Percentiles rank a stretch among this genome's conserved stretches.
phyloP scores from a whole-genome alignment of 2,888 invertebrate species.

The Drepanosiphum platanoidis region DNA sequence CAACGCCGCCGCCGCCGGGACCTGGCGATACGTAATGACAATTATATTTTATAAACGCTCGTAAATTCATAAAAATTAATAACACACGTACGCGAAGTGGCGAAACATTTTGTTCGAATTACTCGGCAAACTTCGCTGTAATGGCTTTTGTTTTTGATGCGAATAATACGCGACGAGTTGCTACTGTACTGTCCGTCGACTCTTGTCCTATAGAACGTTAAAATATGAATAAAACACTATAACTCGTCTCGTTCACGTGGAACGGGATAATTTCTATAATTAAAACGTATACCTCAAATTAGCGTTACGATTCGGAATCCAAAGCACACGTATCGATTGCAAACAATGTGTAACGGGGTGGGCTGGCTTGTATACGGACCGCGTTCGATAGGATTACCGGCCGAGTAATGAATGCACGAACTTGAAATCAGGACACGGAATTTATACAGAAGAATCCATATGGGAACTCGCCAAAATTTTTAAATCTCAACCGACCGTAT shows the following conservation, averaged over 20 bases:
- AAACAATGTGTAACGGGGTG: neutral
- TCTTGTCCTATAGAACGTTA: neutral
- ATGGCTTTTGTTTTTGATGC: neutral
- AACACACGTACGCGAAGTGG: neutral
- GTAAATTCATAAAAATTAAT: neutral
- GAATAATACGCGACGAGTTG: neutral
- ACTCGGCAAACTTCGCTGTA: neutral
- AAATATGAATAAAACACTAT: neutral
- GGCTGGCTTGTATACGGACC: neutral
- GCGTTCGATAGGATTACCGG: neutral
- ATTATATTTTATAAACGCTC: neutral
- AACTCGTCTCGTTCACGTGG: too few species aligned
- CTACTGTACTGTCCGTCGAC: neutral
- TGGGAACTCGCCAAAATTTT: conserved; percentile 21
- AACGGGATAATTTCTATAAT: too few species aligned
- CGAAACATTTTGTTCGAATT: neutral
- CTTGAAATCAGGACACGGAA: conserved; percentile 24
- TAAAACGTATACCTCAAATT: neutral
- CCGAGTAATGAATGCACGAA: conserved; percentile 5
- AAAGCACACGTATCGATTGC: neutral
- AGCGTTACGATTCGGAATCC: neutral
- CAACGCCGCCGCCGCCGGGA: neutral
- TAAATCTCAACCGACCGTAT: conserved; percentile 3
- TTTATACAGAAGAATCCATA: neutral
- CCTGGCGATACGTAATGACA: neutral